A percentile compares a stretch with the other conserved stretches of the same genome.
phyloP scores from a whole-genome alignment of 2,113 vertebrate species.

The Pteropus alecto region DNA sequence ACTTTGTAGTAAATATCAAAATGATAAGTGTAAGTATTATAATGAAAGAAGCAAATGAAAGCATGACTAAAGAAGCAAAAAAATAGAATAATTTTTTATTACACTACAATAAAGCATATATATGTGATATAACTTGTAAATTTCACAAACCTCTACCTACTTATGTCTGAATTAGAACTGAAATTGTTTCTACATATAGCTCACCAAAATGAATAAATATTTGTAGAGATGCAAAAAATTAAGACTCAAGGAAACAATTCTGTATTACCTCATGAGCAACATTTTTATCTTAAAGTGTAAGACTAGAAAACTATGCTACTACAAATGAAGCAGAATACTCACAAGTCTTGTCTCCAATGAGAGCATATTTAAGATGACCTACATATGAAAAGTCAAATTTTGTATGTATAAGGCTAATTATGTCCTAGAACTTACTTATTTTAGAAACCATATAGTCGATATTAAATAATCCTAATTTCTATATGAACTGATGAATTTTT shows the following conservation, averaged over 20 bases:
- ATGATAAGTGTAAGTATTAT: conserved; percentile 76
- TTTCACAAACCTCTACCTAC: conserved; percentile 16
- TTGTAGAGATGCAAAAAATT: background rate
- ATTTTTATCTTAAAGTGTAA: conserved; percentile 35
- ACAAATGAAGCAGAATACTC: conserved; percentile 48
- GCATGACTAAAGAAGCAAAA: conserved; percentile 72
- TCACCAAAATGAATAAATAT: conserved; percentile 29
- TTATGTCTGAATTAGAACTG: conserved; percentile 2
- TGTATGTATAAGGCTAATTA: conserved; percentile 26
- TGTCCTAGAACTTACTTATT: conserved; percentile 49
- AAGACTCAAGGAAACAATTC: conserved; percentile 2
- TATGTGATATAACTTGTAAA: background rate
- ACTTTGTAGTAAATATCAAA: conserved; percentile 79
- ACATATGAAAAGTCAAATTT: conserved; percentile 36
- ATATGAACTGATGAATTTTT: background rate
- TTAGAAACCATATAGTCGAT: conserved; percentile 11
- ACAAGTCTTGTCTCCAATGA: conserved; percentile 49
- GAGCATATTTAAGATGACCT: conserved; percentile 21
- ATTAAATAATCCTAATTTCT: conserved; percentile 35
- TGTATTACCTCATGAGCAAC: background rate
- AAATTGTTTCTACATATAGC: background rate
- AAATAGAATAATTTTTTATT: conserved; percentile 17
- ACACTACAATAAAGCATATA: background rate
- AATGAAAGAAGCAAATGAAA: conserved; percentile 67
- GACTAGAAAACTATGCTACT: background rate